A percentile compares a stretch with the other conserved stretches of the same genome.
phyloP scores from a whole-genome alignment of 2,888 invertebrate genomes.

The Sphaeridia pumilis region DNA sequence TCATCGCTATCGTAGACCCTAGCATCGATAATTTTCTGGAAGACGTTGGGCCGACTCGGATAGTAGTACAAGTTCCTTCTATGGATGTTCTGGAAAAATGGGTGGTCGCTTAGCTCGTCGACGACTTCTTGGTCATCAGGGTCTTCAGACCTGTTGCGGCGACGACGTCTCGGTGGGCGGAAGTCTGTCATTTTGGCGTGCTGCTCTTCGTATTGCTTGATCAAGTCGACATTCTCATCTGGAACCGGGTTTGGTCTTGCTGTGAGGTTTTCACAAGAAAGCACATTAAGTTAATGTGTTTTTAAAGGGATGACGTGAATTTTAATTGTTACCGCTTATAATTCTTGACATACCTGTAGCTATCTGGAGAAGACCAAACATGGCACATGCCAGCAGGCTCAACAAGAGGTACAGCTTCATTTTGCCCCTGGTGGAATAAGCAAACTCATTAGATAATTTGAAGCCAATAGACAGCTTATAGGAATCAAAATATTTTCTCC shows the following conservation, averaged over 20 bases:
- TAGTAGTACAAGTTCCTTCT: not conserved
- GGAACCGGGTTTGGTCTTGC: conserved; percentile 13
- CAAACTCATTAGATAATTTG: too few relatives aligned
- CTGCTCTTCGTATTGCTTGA: conserved; percentile 6
- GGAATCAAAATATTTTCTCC: too few relatives aligned
- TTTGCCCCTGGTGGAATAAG: too few relatives aligned
- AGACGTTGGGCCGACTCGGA: not conserved
- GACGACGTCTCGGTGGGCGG: not conserved
- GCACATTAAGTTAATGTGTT: not conserved
- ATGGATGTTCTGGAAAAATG: not conserved
- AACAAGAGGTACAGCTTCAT: too few relatives aligned
- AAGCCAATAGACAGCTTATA: too few relatives aligned
- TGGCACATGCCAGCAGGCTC: too few relatives aligned
- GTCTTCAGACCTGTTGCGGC: conserved; percentile 1
- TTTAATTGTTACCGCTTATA: too few relatives aligned
- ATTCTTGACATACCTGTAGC: too few relatives aligned
- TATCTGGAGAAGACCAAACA: too few relatives aligned
- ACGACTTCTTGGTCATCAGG: not conserved
- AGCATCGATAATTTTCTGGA: not conserved
- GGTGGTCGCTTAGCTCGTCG: not conserved
- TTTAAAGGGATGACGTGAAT: too few relatives aligned
- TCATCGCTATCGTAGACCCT: too few relatives aligned
- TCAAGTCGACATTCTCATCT: conserved; percentile 4
- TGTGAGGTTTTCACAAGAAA: not conserved
- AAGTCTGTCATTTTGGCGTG: not conserved